Conservation (phyloP, 1,140 invertebrate species). For the Drosophila repletoides region DNA sequence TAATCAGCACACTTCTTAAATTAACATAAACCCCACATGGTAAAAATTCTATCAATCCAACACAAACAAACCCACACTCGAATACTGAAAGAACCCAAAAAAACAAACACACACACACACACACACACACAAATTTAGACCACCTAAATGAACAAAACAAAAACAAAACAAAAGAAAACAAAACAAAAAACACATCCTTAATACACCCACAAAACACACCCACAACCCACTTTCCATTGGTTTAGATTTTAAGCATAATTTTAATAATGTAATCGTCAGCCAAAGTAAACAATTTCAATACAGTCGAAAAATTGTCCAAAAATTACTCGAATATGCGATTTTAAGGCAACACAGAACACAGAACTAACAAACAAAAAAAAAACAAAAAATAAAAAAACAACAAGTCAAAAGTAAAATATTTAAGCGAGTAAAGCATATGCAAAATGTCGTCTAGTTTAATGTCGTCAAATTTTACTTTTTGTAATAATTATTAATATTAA, state of each 20-base stretch:
- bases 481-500: conserved; percentile 81
- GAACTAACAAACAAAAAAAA: conserved; percentile 31
- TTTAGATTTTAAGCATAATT: conserved; percentile 81
- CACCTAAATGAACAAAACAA: conserved; percentile 18
- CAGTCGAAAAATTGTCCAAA: conserved; percentile 75
- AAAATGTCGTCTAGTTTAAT: conserved; percentile 81
- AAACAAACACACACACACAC: conserved; percentile 19
- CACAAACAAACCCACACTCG: conserved; percentile 11
- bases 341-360: conserved; percentile 66
- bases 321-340: conserved; percentile 55
- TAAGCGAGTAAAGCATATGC: conserved; percentile 76
- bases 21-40: conserved; percentile 19
- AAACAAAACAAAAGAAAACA: conserved; percentile 6
- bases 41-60: conserved; percentile 10
- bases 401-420: conserved; percentile 57
- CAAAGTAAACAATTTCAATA: conserved; percentile 57
- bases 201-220: conserved; percentile 27
- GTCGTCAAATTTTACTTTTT: conserved; percentile 82
- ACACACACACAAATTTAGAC: conserved; percentile 36
- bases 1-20: conserved; percentile 61
- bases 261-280: conserved; percentile 74
- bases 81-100: conserved; percentile 9
- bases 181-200: conserved; percentile 16
- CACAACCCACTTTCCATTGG: conserved; percentile 65
- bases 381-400: conserved; percentile 53